A percentile compares a stretch with the other conserved stretches of the same genome.
phyloP scores from a whole-genome alignment of 2,113 vertebrate genomes.

The Genyomyrus donnyi region DNA sequence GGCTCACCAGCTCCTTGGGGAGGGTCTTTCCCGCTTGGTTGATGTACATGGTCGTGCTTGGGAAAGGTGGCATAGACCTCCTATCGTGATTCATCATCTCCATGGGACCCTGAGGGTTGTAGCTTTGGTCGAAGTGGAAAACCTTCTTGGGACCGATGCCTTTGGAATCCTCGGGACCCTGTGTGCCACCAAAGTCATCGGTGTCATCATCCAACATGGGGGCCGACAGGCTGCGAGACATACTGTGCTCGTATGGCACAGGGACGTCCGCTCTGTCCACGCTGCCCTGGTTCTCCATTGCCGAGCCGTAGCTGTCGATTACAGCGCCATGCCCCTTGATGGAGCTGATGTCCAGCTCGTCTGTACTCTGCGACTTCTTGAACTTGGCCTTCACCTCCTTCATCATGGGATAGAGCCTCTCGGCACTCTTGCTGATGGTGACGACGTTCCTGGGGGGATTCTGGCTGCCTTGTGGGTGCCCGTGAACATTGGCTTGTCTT shows the following conservation, averaged over 20 bases:
- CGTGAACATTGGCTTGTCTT: slow-evolving; percentile 65
- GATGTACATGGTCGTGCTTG: slow-evolving; percentile 81
- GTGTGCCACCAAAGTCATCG: slow-evolving; percentile 63
- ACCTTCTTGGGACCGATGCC: slow-evolving; percentile 83
- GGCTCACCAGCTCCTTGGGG: slow-evolving; percentile 85
- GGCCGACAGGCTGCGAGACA: slow-evolving; percentile 91
- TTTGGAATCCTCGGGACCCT: slow-evolving; percentile 71
- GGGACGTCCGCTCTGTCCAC: slow-evolving; percentile 77
- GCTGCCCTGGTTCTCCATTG: slow-evolving; percentile 80
- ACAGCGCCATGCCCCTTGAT: slow-evolving; percentile 94
- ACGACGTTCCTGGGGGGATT: slow-evolving; percentile 77
- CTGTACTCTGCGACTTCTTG: slow-evolving; percentile 96
- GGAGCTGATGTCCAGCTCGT: slow-evolving; percentile 91
- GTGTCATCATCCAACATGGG: slow-evolving; percentile 96
- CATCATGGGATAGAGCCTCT: slow-evolving; percentile 91
- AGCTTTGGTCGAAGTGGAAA: slow-evolving; percentile 98
- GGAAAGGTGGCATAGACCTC: slow-evolving; percentile 78
- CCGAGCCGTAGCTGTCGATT: slow-evolving; percentile 83
- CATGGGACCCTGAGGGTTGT: slow-evolving; percentile 82
- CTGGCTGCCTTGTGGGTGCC: slow-evolving; percentile 71
- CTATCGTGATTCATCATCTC: slow-evolving; percentile 71
- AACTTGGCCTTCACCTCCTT: slow-evolving; percentile 90
- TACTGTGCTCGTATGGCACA: slow-evolving; percentile 78
- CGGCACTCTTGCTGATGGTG: slow-evolving; percentile 90
- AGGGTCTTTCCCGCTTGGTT: slow-evolving; percentile 74